Percentiles rank a stretch among this genome's conserved stretches.
phyloP scores from a whole-genome alignment of 2,113 vertebrate genomes.

The Anas platyrhynchos region DNA sequence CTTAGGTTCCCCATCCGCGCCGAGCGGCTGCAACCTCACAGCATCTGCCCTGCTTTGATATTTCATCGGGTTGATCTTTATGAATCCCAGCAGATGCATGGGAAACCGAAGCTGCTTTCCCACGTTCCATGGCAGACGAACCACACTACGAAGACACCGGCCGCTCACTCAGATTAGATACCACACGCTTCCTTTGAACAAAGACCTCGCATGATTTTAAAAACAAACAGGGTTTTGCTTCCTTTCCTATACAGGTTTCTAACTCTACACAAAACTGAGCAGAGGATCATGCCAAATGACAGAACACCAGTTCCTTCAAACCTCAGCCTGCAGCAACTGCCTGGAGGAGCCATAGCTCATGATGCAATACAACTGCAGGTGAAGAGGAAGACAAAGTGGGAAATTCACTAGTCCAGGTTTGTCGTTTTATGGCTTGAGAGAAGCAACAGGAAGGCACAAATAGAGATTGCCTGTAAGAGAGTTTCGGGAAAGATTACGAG shows the following conservation, averaged over 20 bases:
- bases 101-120: slow-evolving; percentile 18
- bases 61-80: slow-evolving; percentile 1
- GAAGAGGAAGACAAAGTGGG: neutral
- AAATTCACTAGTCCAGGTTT: neutral
- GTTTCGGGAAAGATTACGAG: neutral
- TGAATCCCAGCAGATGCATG: slow-evolving; percentile 28
- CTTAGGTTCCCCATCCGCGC: neutral
- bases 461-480: neutral
- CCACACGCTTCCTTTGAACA: neutral
- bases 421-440: neutral
- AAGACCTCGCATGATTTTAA: neutral
- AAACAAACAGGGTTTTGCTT: accelerated
- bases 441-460: neutral
- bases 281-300: neutral
- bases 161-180: neutral
- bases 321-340: neutral
- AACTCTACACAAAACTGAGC: neutral
- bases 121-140: neutral
- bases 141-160: neutral
- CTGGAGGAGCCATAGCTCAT: accelerated
- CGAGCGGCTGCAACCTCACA: neutral
- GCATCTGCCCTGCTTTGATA: neutral
- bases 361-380: neutral
- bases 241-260: accelerated
- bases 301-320: neutral